phyloP scores from a whole-genome alignment of 1,140 invertebrate genomes.

The Holcopasites calliopsidis region DNA sequence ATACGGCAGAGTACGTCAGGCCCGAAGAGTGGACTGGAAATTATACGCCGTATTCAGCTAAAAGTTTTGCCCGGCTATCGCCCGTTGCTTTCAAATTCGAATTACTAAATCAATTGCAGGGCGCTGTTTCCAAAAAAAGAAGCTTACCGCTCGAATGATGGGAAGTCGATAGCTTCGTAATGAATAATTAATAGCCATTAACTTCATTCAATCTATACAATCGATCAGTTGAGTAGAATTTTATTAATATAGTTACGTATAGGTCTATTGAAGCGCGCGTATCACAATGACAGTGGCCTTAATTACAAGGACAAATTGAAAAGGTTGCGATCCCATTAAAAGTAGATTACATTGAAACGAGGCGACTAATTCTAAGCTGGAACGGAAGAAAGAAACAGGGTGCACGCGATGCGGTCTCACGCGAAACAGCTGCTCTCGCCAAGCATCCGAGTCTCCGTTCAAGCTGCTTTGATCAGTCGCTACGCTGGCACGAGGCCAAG shows the following conservation, averaged over 20 bases:
- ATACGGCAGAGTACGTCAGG: too few species aligned
- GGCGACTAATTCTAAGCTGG: constrained; percentile 1
- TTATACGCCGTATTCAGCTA: too few species aligned
- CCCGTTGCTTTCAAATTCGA: too few species aligned
- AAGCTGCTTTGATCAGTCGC: neutral
- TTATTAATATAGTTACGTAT: neutral
- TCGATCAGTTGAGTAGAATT: too few species aligned
- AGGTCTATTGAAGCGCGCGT: too few species aligned
- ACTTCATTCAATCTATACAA: neutral
- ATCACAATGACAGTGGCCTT: neutral
- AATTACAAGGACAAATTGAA: constrained; percentile 16
- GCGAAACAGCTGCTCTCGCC: neutral
- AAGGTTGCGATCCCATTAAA: neutral
- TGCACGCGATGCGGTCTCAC: neutral
- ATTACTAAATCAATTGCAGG: too few species aligned
- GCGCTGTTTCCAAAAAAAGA: too few species aligned
- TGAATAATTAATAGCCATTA: too few species aligned
- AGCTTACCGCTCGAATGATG: too few species aligned
- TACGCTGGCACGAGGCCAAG: neutral
- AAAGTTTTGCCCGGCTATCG: too few species aligned
- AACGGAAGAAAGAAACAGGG: neutral
- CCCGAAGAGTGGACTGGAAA: too few species aligned
- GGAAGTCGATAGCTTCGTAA: too few species aligned
- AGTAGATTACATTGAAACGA: constrained; percentile 33
- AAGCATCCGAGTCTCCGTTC: neutral